Evolutionary conservation across 2,113 vertebrate species (phyloP), one percentile per base, ranked within the genome.

Genomic region (Potamarius usumacintae): DNA sequence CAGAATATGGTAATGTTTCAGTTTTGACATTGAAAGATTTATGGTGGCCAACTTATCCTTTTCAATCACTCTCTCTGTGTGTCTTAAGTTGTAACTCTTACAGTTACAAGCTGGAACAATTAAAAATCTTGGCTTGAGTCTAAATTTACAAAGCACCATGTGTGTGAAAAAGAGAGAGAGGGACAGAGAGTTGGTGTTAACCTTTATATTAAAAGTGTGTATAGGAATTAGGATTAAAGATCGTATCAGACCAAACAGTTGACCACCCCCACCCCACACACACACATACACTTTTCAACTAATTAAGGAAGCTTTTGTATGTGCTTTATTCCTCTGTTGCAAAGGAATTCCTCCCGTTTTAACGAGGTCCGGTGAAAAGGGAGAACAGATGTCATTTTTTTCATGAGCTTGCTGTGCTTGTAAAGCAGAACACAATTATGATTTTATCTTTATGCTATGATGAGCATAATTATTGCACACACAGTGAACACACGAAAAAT

Each of bases 401-500:
- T 89, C 82, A 89, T 89, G 67, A 90, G 78, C 78, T 84, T 83
- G 67, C 63, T 63, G 86, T 71, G 71, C 42, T 83, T 77, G 76
- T 90, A 88, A 88, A 88, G 79, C 80, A 65, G 80, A 88, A 83
- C 2, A 63, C 84, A 90, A 90, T 90, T 90, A 90, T 65, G 71
- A 88, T 90, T 90, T 85, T 84, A 85, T 67, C 72, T 88, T 60
- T 60, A 81, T 81, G 78, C 86, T 85, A 89, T 90, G 83, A 90
- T 82, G 86, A 88, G 86, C 80, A 79, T 86, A 88, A 90, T 88
- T 88, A 88, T 81, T 84, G 76, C 77, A 81, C 72, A 57, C 62
- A 60, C 77, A 83, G 81, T 87, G 85, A 87, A 89, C 84, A 85
- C 88, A 72, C 27, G 50, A n/a, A n/a, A n/a, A n/a, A 81, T 20